phyloP scores from a whole-genome alignment of 2,797 vertebrate genomes.

The Sitta carolinensis region DNA sequence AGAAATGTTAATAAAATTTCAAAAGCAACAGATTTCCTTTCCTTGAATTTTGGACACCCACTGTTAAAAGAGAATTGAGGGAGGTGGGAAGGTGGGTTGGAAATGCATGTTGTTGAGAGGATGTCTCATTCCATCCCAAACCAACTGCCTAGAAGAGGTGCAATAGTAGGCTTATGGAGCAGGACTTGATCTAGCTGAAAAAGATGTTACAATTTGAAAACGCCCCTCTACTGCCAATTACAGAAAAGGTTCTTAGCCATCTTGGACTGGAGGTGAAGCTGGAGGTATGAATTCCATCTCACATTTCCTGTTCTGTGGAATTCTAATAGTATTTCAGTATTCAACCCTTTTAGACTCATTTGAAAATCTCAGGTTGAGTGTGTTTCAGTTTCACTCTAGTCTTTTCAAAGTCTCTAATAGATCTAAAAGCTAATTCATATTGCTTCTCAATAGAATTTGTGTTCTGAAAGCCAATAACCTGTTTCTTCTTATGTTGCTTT shows the following conservation, averaged over 20 bases:
- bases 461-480: not conserved
- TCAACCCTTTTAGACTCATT: not conserved
- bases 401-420: not conserved
- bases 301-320: not conserved
- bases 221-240: fast-evolving
- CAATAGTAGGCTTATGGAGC: not conserved
- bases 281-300: not conserved
- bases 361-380: not conserved
- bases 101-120: not conserved
- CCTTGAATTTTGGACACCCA: not conserved
- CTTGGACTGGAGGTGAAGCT: not conserved
- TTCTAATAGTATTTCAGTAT: not conserved
- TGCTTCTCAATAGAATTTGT: not conserved
- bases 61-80: not conserved
- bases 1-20: not conserved
- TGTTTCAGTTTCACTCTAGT: not conserved
- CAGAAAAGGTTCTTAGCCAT: not conserved
- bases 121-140: not conserved
- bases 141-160: not conserved
- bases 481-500: not conserved
- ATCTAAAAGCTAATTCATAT: not conserved
- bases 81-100: not conserved
- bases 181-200: not conserved
- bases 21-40: not conserved
- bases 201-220: not conserved